Conservation (phyloP, 2,888 invertebrate genomes). For the Arctia plantaginis region DNA sequence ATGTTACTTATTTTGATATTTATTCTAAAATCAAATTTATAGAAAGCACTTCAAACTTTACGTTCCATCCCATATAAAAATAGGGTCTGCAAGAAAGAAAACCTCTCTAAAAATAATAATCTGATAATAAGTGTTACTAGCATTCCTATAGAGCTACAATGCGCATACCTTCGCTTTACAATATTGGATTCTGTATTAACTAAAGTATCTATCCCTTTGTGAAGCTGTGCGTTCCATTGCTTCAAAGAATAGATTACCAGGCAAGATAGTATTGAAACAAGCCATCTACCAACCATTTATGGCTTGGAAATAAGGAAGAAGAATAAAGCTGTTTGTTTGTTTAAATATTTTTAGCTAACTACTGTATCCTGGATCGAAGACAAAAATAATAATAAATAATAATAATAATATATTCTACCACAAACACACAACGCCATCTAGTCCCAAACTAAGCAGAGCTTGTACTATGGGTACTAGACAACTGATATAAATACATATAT, state of each 20-base stretch:
- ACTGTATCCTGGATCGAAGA: neutral
- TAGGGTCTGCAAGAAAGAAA: neutral
- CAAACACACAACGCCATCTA: too few relatives aligned
- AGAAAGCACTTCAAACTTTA: neutral
- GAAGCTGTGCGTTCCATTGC: neutral
- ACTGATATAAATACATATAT: too few relatives aligned
- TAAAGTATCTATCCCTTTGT: neutral
- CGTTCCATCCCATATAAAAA: neutral
- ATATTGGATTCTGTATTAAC: neutral
- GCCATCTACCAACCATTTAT: neutral
- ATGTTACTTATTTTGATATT: neutral
- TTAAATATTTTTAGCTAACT: neutral
- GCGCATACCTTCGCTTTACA: neutral
- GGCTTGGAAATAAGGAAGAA: neutral
- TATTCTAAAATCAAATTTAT: neutral
- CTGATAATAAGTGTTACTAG: neutral
- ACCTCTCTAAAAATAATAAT: neutral
- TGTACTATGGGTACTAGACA: too few relatives aligned
- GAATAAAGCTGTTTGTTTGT: neutral
- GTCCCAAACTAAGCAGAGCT: too few relatives aligned
- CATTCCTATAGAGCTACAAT: neutral
- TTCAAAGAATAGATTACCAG: neutral
- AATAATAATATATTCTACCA: too few relatives aligned
- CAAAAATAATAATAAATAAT: too few relatives aligned
- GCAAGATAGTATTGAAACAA: neutral